Evolutionary conservation across 2,113 vertebrate genomes (phyloP).

Genomic region (Gymnogyps californianus): DNA sequence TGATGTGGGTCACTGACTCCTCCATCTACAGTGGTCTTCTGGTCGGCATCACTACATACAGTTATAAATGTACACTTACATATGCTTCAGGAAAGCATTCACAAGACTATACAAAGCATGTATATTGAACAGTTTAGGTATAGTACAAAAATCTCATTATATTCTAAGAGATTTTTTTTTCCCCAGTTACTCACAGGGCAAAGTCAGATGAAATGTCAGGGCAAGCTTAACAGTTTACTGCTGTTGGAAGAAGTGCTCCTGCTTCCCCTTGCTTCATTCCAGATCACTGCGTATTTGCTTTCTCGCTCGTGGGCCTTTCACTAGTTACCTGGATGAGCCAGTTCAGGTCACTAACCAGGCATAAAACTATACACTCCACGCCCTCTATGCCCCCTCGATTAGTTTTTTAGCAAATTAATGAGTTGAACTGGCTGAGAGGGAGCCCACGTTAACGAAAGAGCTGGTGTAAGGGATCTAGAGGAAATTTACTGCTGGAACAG

Average conservation of each 20-base stretch:
- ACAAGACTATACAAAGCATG: not conserved
- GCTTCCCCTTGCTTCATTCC: not conserved
- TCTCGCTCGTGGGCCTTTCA: not conserved
- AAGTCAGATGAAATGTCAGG: not conserved
- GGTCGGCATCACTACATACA: no score
- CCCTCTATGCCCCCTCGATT: rapidly evolving
- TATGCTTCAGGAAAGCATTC: not conserved
- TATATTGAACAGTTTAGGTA: not conserved
- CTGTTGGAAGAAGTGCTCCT: not conserved
- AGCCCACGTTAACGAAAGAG: not conserved
- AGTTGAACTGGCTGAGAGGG: not conserved
- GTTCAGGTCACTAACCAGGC: not conserved
- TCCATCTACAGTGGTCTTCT: not conserved
- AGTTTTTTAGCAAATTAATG: not conserved
- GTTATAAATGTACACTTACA: not conserved
- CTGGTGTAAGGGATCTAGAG: not conserved
- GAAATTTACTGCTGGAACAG: not conserved
- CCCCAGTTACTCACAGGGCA: not conserved
- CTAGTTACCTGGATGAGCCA: not conserved
- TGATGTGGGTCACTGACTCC: not conserved
- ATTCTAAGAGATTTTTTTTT: not conserved
- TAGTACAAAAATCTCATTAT: not conserved
- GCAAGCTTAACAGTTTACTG: not conserved
- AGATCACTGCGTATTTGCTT: not conserved
- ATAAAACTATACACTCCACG: not conserved